These are phyloP conservation scores for Cepaea nemoralis DNA, from an alignment of 1,140 invertebrate species.

Conservation along the genomic window DNA sequence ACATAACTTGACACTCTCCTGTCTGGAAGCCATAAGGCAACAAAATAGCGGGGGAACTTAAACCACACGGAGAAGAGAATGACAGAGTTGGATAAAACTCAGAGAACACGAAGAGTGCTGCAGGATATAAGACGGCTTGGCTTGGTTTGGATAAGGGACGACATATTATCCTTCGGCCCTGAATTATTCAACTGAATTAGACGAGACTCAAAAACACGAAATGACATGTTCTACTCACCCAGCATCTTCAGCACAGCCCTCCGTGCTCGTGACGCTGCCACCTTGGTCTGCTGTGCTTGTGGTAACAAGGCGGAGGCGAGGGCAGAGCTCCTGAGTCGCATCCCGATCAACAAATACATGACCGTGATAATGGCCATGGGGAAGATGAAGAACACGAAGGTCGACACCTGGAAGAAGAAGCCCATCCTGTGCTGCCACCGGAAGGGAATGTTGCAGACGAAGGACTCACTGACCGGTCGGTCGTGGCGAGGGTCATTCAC, in stretches of 20 bases:
- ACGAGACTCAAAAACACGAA: too few species aligned
- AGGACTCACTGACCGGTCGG: constrained; percentile 56
- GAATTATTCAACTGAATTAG: too few species aligned
- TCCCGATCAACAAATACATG: constrained; percentile 70
- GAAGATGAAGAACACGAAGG: constrained; percentile 72
- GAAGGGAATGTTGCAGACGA: constrained; percentile 67
- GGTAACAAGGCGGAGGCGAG: constrained; percentile 41
- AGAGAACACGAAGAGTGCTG: too few species aligned
- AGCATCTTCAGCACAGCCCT: constrained; percentile 67
- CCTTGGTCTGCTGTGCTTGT: constrained; percentile 46
- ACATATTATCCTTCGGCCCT: too few species aligned
- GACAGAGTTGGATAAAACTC: too few species aligned
- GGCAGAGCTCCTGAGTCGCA: constrained; percentile 60
- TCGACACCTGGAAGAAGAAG: constrained; percentile 68
- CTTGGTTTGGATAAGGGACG: too few species aligned
- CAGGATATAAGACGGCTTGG: too few species aligned
- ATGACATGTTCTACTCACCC: constrained; percentile 52
- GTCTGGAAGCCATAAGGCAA: too few species aligned
- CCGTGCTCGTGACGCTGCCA: constrained; percentile 51
- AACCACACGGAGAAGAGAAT: too few species aligned
- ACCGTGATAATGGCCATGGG: constrained; percentile 72
- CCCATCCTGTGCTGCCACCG: constrained; percentile 59
- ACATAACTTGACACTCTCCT: too few species aligned
- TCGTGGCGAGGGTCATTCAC: constrained; percentile 47
- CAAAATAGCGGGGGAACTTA: too few species aligned